These are phyloP conservation scores for Chionomys nivalis DNA, from an alignment of 2,113 vertebrate species.

Conservation along the genomic window DNA sequence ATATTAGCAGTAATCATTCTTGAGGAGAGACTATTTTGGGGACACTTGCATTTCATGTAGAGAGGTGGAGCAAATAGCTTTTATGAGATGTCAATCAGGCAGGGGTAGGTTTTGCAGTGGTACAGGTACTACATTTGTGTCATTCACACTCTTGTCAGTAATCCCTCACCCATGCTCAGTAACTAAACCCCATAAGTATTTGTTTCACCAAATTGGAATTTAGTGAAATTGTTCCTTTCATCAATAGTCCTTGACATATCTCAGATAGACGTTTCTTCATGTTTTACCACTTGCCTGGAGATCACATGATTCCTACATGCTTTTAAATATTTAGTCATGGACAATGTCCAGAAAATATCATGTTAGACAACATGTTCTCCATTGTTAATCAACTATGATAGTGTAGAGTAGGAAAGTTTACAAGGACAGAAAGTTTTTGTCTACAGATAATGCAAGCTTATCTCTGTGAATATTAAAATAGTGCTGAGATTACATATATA, in stretches of 20 bases:
- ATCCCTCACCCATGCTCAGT: not conserved
- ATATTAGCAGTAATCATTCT: not conserved
- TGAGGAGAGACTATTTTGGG: too few species aligned
- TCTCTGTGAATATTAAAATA: not conserved
- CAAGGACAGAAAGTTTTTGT: not conserved
- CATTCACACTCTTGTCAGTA: not conserved
- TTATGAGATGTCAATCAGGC: not conserved
- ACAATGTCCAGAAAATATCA: not conserved
- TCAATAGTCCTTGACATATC: not conserved
- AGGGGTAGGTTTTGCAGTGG: not conserved
- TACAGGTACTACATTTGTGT: not conserved
- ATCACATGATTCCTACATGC: not conserved
- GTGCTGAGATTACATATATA: not conserved
- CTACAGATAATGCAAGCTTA: not conserved
- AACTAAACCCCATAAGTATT: not conserved
- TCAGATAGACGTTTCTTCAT: not conserved
- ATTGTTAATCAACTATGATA: not conserved
- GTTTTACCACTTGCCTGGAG: not conserved
- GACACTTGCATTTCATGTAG: not conserved
- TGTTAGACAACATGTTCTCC: not conserved
- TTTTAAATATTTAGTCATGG: not conserved
- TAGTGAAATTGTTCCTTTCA: not conserved
- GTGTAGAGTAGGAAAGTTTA: not conserved
- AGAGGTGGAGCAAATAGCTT: not conserved
- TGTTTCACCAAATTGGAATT: not conserved